Evolutionary conservation across 1,140 invertebrate genomes (phyloP).

Genomic region (Chironomus striatipennis): DNA sequence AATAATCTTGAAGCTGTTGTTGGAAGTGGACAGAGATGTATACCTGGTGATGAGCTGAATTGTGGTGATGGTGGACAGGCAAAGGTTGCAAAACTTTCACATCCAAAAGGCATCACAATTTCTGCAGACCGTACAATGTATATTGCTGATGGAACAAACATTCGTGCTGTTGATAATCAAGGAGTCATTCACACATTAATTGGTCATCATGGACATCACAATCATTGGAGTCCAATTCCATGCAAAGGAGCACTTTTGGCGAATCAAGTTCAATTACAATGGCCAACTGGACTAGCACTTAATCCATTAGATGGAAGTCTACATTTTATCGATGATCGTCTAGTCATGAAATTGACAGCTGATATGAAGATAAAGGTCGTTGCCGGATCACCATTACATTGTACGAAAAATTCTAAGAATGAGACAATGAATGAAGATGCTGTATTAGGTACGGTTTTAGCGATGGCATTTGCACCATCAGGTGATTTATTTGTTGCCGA

Average conservation of each 20-base stretch:
- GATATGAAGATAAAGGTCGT: constrained; percentile 85
- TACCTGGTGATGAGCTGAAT: constrained; percentile 79
- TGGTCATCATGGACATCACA: constrained; percentile 84
- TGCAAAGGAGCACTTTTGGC: constrained; percentile 72
- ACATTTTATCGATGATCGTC: constrained; percentile 90
- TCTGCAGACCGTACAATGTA: constrained; percentile 87
- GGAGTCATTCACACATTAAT: constrained; percentile 93
- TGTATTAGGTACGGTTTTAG: constrained; percentile 64
- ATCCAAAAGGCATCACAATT: constrained; percentile 94
- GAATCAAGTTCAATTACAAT: constrained; percentile 78
- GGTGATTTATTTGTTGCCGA: constrained; percentile 92
- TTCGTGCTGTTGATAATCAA: constrained; percentile 78
- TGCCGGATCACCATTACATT: constrained; percentile 85
- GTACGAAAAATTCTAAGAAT: constrained; percentile 45
- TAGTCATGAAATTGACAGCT: constrained; percentile 83
- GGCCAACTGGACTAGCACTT: constrained; percentile 88
- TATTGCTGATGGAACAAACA: constrained; percentile 89
- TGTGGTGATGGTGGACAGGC: constrained; percentile 93
- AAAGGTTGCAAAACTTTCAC: constrained; percentile 78
- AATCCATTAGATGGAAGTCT: constrained; percentile 89
- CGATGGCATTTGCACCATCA: constrained; percentile 82
- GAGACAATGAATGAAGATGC: constrained; percentile 41
- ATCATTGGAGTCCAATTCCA: constrained; percentile 82
- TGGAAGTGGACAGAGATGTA: constrained; percentile 91
- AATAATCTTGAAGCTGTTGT: constrained; percentile 85